Percentiles rank a stretch among this genome's conserved stretches.
Evolutionary conservation across 2,797 vertebrate species (phyloP).

Genomic region (Ctenosaura bakeri): DNA sequence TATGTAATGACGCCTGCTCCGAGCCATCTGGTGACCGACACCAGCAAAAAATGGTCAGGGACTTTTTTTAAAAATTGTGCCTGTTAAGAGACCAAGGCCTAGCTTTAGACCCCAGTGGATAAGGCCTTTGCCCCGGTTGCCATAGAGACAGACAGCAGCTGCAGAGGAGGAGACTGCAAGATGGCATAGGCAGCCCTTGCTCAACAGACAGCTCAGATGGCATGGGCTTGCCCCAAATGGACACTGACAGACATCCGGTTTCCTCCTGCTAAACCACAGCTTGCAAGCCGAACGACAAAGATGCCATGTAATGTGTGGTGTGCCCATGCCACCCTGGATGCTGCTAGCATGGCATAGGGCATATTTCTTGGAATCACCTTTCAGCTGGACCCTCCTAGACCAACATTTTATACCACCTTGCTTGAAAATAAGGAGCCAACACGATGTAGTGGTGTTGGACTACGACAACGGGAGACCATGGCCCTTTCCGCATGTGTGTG

Average conservation of each 20-base stretch:
- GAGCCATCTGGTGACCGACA: slow-evolving; percentile 42
- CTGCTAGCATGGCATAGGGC: not conserved
- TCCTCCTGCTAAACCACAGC: not conserved
- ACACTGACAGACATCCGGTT: rapidly evolving
- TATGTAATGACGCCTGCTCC: not conserved
- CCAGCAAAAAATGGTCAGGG: not conserved
- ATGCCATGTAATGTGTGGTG: no score
- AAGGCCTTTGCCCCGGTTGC: slow-evolving; percentile 72
- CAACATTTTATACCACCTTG: no score
- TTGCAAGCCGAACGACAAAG: not conserved
- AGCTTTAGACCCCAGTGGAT: slow-evolving; percentile 12
- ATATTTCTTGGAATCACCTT: not conserved
- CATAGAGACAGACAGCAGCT: slow-evolving; percentile 76
- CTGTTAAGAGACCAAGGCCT: slow-evolving; percentile 5
- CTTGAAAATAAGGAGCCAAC: no score
- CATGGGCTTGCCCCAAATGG: rapidly evolving
- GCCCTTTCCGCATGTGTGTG: no score
- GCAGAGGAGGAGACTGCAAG: slow-evolving; percentile 19
- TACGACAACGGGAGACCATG: no score
- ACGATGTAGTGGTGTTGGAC: no score
- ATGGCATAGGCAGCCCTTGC: slow-evolving; percentile 38
- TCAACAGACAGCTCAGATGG: not conserved
- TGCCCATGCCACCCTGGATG: not conserved
- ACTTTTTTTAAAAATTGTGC: not conserved
- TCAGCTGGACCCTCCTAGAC: no score